These are phyloP conservation scores for Tetragonisca angustula DNA, from an alignment of 2,888 invertebrate genomes.

Conservation along the genomic window DNA sequence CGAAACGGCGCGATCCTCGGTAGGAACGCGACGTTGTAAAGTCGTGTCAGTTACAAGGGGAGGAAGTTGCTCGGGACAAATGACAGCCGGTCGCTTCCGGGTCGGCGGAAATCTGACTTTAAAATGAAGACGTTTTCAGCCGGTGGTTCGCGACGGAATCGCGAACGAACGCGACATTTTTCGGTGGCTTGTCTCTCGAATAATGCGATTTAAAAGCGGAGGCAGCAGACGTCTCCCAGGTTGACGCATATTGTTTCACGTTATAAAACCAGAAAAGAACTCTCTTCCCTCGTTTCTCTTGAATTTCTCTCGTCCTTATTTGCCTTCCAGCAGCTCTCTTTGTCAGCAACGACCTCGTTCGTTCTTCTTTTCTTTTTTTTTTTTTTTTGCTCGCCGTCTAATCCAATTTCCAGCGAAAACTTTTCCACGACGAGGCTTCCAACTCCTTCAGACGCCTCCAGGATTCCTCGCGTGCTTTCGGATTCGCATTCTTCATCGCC, in stretches of 20 bases:
- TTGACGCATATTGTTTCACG: constrained; percentile 48
- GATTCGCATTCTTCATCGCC: constrained; percentile 64
- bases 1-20: too few species aligned
- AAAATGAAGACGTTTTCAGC: constrained; percentile 52
- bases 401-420: constrained; percentile 22
- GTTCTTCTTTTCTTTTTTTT: neutral
- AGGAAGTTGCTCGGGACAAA: constrained; percentile 27
- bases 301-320: neutral
- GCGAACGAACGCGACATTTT: constrained; percentile 28
- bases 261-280: neutral
- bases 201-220: constrained; percentile 28
- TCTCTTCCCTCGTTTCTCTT: neutral
- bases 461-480: constrained; percentile 58
- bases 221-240: constrained; percentile 6
- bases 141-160: neutral
- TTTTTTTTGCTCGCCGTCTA: neutral
- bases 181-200: constrained; percentile 38
- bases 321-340: neutral
- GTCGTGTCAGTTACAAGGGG: constrained; percentile 28
- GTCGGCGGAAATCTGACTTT: constrained; percentile 51
- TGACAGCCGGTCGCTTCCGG: constrained; percentile 28
- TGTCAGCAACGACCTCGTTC: neutral
- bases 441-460: constrained; percentile 24
- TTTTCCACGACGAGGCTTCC: constrained; percentile 1
- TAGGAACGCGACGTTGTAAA: constrained; percentile 3